phyloP scores from a whole-genome alignment of 2,888 invertebrate species.

The Therioaphis trifolii region DNA sequence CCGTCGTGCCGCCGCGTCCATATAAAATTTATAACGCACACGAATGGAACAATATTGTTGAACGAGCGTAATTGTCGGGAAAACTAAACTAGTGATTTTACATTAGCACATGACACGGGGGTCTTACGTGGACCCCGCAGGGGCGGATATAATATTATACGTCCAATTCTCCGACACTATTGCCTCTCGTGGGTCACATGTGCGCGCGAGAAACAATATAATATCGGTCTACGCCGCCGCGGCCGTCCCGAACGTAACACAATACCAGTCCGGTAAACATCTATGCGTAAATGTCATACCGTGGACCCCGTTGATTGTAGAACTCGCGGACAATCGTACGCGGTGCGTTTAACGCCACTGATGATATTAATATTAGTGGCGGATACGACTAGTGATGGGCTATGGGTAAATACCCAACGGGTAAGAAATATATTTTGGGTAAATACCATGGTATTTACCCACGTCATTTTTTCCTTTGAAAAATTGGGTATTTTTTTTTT shows the following conservation, averaged over 20 bases:
- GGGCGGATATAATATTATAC: constrained; percentile 4
- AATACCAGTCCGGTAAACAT: neutral
- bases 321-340: too few species aligned
- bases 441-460: too few species aligned
- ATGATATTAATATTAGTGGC: too few species aligned
- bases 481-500: too few species aligned
- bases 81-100: constrained; percentile 27
- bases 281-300: too few species aligned
- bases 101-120: neutral
- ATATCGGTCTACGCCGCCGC: neutral
- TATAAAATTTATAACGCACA: constrained; percentile 1
- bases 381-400: too few species aligned
- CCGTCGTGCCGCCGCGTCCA: too few species aligned
- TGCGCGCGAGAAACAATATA: neutral
- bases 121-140: constrained; percentile 40
- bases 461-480: too few species aligned
- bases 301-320: too few species aligned
- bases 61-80: constrained; percentile 39
- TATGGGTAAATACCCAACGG: too few species aligned
- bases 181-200: neutral
- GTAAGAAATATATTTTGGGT: too few species aligned
- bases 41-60: neutral
- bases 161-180: neutral
- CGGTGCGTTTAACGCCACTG: too few species aligned
- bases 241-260: neutral